phyloP scores from a whole-genome alignment of 2,888 invertebrate species.

The Chrysina gloriosa region DNA sequence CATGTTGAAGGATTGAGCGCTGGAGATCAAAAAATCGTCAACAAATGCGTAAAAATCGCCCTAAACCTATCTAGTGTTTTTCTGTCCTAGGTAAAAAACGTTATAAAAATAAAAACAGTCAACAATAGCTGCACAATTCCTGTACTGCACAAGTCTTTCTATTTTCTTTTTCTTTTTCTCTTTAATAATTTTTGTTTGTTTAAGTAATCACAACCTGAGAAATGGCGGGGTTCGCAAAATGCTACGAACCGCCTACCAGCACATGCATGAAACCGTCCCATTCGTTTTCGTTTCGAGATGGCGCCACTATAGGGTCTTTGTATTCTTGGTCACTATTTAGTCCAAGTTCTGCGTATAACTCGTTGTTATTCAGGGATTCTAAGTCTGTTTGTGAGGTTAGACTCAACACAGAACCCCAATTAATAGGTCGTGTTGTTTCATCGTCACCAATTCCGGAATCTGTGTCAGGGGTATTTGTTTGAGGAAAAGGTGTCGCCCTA shows the following conservation, averaged over 20 bases:
- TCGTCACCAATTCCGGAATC: constrained; percentile 79
- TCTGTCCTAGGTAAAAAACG: constrained; percentile 44
- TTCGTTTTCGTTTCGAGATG: constrained; percentile 64
- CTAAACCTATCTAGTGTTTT: constrained; percentile 36
- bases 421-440: constrained; percentile 82
- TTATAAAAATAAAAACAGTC: constrained; percentile 60
- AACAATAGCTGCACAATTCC: constrained; percentile 62
- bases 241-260: constrained; percentile 77
- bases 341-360: constrained; percentile 80
- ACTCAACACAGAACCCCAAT: constrained; percentile 92
- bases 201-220: constrained; percentile 65
- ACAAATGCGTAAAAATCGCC: constrained; percentile 44
- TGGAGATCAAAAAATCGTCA: constrained; percentile 57
- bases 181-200: constrained; percentile 46
- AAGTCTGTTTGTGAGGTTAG: constrained; percentile 87
- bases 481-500: constrained; percentile 78
- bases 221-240: constrained; percentile 52
- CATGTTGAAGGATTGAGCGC: constrained; percentile 58
- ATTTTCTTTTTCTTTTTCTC: constrained; percentile 42
- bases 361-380: constrained; percentile 84
- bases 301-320: constrained; percentile 46
- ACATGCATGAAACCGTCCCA: constrained; percentile 76
- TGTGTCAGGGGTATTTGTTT: constrained; percentile 68
- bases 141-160: constrained; percentile 56
- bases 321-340: constrained; percentile 69